A percentile compares a stretch with the other conserved stretches of the same genome.
These are phyloP conservation scores for Cyanoramphus novaezelandiae DNA, from an alignment of 2,113 vertebrate genomes.

Conservation along the genomic window DNA sequence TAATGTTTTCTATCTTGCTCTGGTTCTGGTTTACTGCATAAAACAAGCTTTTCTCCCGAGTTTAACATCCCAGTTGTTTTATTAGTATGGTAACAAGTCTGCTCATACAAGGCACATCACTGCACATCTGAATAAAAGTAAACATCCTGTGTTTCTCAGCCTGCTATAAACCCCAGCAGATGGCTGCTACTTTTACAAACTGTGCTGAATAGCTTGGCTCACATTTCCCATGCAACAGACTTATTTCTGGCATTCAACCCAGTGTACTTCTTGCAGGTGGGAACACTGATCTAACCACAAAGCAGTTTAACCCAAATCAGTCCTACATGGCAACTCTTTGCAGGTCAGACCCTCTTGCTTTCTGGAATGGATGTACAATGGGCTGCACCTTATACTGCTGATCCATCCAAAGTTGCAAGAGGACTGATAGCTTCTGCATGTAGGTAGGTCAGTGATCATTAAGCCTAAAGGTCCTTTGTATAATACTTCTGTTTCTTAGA, in stretches of 20 bases:
- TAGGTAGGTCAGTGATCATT: not conserved
- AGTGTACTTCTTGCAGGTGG: not conserved
- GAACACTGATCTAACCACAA: not conserved
- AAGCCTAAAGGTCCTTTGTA: not conserved
- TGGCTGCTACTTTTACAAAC: constrained; percentile 58
- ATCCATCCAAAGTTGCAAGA: not conserved
- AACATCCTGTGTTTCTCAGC: constrained; percentile 61
- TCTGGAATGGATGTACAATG: not conserved
- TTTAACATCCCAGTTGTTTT: not conserved
- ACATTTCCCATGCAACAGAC: constrained; percentile 37
- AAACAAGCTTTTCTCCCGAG: not conserved
- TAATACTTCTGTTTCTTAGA: not conserved
- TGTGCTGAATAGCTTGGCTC: not conserved
- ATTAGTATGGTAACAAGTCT: not conserved
- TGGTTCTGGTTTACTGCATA: not conserved
- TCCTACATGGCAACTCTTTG: rapidly evolving
- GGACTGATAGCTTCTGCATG: not conserved
- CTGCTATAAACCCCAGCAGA: constrained; percentile 41
- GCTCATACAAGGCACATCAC: constrained; percentile 3
- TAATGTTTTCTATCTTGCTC: not conserved
- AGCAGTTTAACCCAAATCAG: not conserved
- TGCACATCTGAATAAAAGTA: constrained; percentile 35
- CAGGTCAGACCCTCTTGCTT: not conserved
- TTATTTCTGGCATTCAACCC: constrained; percentile 46
- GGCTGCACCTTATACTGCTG: not conserved